Conservation (phyloP, 2,113 vertebrate species). For the Rattus rattus region DNA sequence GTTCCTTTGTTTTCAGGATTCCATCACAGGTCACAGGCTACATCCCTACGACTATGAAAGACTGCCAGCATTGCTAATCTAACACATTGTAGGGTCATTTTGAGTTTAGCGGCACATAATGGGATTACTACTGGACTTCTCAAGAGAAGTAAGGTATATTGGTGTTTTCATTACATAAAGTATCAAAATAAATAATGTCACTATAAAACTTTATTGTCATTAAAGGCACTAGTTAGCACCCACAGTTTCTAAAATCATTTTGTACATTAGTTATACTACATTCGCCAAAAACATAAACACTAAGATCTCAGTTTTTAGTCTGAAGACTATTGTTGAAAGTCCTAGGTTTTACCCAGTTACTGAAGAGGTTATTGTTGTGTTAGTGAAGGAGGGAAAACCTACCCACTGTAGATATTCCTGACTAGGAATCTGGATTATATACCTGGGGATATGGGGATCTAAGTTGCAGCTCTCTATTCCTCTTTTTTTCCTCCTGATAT, state of each 20-base stretch:
- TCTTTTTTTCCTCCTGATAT: not conserved
- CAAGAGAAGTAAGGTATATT: not conserved
- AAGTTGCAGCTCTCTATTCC: not conserved
- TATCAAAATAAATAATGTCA: not conserved
- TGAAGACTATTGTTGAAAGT: not conserved
- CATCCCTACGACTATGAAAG: not conserved
- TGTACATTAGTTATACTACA: not conserved
- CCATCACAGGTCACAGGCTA: not conserved
- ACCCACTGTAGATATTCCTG: not conserved
- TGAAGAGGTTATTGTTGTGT: fast-evolving
- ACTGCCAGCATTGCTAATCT: not conserved
- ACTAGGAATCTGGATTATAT: not conserved
- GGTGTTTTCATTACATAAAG: not conserved
- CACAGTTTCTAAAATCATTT: not conserved
- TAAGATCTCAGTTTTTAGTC: not conserved
- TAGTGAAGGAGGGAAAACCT: not conserved
- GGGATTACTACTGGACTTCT: not conserved
- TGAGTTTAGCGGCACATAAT: not conserved
- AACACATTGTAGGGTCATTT: not conserved
- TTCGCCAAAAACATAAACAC: not conserved
- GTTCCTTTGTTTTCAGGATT: not conserved
- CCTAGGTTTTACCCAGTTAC: not conserved
- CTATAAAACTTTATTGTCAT: not conserved
- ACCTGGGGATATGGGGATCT: no score
- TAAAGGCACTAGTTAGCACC: not conserved